Conservation (phyloP, 2,888 invertebrate genomes). For the Tipula confusa region DNA sequence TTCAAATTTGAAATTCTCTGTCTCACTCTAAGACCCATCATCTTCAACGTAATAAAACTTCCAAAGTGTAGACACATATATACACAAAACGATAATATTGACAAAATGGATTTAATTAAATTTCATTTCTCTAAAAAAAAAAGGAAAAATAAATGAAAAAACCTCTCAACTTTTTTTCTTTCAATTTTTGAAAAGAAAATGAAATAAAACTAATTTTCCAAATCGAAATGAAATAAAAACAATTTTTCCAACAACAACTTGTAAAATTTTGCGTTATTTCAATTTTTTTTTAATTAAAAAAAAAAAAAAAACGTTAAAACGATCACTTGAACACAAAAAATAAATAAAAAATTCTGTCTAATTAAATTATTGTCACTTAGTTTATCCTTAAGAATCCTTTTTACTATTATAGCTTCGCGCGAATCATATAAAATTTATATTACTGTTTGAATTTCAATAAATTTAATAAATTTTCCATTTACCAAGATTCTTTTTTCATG, state of each 20-base stretch:
- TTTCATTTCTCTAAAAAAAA: background rate
- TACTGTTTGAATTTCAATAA: background rate
- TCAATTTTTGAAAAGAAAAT: background rate
- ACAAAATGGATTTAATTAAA: conserved; percentile 9
- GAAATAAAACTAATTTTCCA: background rate
- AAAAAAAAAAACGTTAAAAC: background rate
- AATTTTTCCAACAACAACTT: background rate
- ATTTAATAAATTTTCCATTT: conserved; percentile 21
- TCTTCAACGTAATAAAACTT: background rate
- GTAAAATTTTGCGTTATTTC: background rate
- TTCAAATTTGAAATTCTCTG: no score
- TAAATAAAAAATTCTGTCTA: background rate
- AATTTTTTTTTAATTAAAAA: background rate
- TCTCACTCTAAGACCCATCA: background rate
- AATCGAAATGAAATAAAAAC: conserved; percentile 1
- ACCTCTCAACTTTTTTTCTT: background rate
- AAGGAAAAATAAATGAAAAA: no score
- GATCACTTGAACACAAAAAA: background rate
- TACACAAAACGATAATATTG: background rate
- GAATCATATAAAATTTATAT: background rate
- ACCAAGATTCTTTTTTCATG: no score
- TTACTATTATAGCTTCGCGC: background rate
- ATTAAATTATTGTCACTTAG: conserved; percentile 25
- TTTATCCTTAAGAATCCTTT: conserved; percentile 12
- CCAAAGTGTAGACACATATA: background rate